phyloP scores from a whole-genome alignment of 2,888 invertebrate genomes.

The Thecophora atra region DNA sequence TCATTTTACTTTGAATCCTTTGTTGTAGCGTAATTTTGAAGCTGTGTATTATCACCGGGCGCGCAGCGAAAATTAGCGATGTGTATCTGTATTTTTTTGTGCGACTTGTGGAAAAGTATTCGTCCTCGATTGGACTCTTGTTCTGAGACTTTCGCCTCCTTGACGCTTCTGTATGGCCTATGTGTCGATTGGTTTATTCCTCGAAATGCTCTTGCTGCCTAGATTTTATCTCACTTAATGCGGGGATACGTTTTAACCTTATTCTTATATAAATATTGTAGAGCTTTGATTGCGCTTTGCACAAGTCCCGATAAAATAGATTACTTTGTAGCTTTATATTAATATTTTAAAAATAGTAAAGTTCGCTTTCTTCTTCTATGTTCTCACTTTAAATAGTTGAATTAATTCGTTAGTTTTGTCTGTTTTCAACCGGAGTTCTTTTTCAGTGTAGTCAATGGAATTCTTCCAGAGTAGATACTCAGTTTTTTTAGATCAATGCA shows the following conservation, averaged over 20 bases:
- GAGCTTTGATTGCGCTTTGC: conserved; percentile 65
- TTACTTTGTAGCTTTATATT: conserved; percentile 42
- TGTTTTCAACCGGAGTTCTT: conserved; percentile 20
- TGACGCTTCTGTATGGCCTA: conserved; percentile 29
- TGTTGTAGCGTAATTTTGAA: conserved; percentile 50
- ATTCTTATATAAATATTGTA: conserved; percentile 49
- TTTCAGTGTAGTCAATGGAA: conserved; percentile 22
- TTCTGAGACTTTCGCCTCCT: conserved; percentile 37
- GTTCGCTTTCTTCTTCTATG: too few relatives aligned
- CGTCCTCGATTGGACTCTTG: too few relatives aligned
- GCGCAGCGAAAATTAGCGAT: background rate
- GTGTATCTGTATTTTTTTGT: background rate
- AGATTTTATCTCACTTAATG: conserved; percentile 58
- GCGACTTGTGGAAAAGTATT: too few relatives aligned
- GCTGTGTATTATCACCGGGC: conserved; percentile 34
- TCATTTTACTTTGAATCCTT: conserved; percentile 55
- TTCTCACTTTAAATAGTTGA: conserved; percentile 40
- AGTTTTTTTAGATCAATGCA: conserved; percentile 56
- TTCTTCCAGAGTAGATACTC: conserved; percentile 42
- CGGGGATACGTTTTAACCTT: conserved; percentile 28
- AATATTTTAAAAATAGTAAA: conserved; percentile 41
- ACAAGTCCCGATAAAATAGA: conserved; percentile 56
- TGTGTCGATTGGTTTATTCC: conserved; percentile 11
- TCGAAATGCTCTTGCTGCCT: conserved; percentile 40
- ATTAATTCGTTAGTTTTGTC: conserved; percentile 39